Base-by-base conservation (phyloP, 2,113 vertebrate species). In the Amphiprion percula region DNA sequence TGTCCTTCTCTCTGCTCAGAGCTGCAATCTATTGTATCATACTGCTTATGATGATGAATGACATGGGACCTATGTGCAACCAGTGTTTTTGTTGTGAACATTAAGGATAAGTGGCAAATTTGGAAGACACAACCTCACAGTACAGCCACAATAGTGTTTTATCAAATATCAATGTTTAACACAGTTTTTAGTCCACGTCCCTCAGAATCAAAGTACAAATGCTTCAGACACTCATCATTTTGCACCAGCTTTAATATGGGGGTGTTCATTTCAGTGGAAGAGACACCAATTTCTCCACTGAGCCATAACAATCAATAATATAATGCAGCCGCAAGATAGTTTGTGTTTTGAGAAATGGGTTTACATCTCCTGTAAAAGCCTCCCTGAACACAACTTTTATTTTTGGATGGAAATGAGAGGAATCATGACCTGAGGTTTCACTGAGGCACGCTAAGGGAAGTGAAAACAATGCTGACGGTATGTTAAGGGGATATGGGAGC, bases 261-360 rank as follows among this genome's bases (percentile, higher is more conserved):
- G 28, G 54, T 23, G 19, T 17, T 59, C 10, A 37, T 37, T 80
- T 44, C 53, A 23, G 71, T 62, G 58, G 61, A 55, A 46, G 30
- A 64, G 60, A 41, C 21, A 49, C 23, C 21, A 65, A 47, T 75
- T 60, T 52, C 59, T 77, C 67, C 52, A 56, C 67, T 24, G 39
- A 81, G 59, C 59, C 68, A 53, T 46, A 58, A 60, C 44, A 67
- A 84, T 84, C 75, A 87, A 84, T 82, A 89, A 72, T 44, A 65
- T 54, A 84, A 79, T 33, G 28, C 80, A 75, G 75, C 62, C n/a
- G 19, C 17, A 24, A 71, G 77, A 77, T 80, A 69, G 72, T 77
- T 85, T 74, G 68, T 71, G 59, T 77, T 62, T 75, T 67, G 67
- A 60, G 47, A 16, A 71, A 50, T 5, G 37, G 52, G 44, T 47